Evolutionary conservation across 2,888 invertebrate species (phyloP), one percentile per base, ranked within the genome.

Genomic region (Phyto melanocephala): DNA sequence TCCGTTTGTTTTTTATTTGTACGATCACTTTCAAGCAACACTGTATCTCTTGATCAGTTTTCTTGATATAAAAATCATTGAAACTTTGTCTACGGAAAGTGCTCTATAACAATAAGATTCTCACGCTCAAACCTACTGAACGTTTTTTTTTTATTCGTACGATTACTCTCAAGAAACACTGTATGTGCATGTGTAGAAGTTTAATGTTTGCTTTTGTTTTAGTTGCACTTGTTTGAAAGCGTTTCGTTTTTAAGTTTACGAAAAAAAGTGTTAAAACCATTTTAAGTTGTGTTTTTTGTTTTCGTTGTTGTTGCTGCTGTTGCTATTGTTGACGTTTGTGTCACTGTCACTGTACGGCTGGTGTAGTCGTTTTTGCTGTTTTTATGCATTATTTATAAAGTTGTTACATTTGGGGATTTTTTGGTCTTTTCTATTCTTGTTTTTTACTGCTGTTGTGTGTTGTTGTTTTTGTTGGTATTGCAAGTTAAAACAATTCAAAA

Each of bases 331-430:
- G 60, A 62, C 42, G 35, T 74, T 35, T 8, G 24, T 67, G 60
- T 72, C 35, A 54, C 47, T 67, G 67, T 60, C 45, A 78, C 10
- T 71, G 15, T 45, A 37, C 28, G 35, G 22, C 35, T 60, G 40
- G 20, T 68, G 33, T 54, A 28, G 62, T 68, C 62, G 15, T 20
- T 58, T 47, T 58, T 68, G 75, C 83, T 85, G 74, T 79, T 77
- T 20, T 65, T 40, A 40, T 70, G 60, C 79, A 85, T 88, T 88
- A 87, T 88, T 87, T 88, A 87, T 87, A 85, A 87, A 86, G 84
- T 85, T 85, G 87, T 87, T 87, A 88, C 87, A 85, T 77, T 86
- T 76, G 62, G 79, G 84, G 86, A 79, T 88, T 87, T 87, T 85
- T 85, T 80, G 84, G 35, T 28, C 42, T 65, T 58, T 67, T 45